Evolutionary conservation across 2,888 invertebrate genomes (phyloP), one percentile per base, ranked within the genome.

Genomic region (Lycocerus yunnanus): DNA sequence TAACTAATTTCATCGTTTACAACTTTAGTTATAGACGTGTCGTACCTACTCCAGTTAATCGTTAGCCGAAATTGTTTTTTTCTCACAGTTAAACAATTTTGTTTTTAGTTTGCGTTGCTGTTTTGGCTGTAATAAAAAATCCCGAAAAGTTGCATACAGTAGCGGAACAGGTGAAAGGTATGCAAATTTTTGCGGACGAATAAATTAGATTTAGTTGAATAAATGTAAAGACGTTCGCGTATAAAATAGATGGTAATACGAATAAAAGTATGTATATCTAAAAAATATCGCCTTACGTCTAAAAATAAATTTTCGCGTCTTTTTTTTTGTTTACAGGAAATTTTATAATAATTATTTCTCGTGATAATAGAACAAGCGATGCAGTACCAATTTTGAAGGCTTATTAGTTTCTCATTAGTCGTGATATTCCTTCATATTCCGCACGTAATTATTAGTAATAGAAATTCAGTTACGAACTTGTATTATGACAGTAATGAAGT

Each of bases 401-500:
- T 63, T 16, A 63, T 63, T 63, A 63, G 20, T 18, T 63, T 63
- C 61, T 63, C 20, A 63, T 63, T 63, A 63, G 61, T 63, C 18
- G 15, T 18, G 66, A 66, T 27, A 15, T 66, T 66, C 66, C 13
- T 27, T 27, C 15, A 24, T 66, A 24, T 24, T 24, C 66, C 15
- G 27, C 21, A 71, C 67, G 70, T 71, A 74, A 61, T 67, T n/a
- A n/a, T n/a, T 67, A 59, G 70, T 74, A 71, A 71, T 74, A 66
- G 74, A 58, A 43, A 74, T 74, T 71, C 58, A 68, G 68, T 74
- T 71, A 74, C 68, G 65, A 74, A 74, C 71, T 63, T 71, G 66
- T 71, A 71, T 74, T 74, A 74, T 71, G 71, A 71, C 66, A 58
- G 58, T 74, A 74, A 74, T 60, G 66, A 74, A 74, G 71, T 74